Base-by-base conservation (phyloP, 2,113 vertebrate species). In the Aphyosemion australe region DNA sequence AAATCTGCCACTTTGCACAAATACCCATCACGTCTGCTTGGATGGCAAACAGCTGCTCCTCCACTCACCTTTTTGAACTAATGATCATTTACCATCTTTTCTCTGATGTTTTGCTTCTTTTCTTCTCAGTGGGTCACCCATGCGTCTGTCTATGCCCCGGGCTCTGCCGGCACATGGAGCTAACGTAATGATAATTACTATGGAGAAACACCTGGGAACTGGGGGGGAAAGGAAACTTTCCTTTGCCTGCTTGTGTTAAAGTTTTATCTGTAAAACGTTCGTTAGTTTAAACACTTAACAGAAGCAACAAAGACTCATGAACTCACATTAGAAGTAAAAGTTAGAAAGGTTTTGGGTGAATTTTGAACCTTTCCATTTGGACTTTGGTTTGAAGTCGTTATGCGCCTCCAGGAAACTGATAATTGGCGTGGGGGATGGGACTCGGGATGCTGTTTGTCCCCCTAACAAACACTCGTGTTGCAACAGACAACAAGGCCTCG, bases 201-300 rank as follows among this genome's bases (percentile, higher is more conserved):
- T 67, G 59, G 66, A 82, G 71, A 71, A 84, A 78, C 78, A 84
- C 78, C 79, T 82, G 83, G 73, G 34, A 39, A 55, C 68, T 70
- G 62, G 26, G 71, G 68, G 69, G 47, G 56, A 50, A 69, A 52
- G 71, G 14, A 45, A 15, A 16, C 14, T 16, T 45, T 42, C 11
- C 34, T 37, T 10, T 37, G 34, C 34, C 34, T 37, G 41, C 41
- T 42, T 42, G 41, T 42, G 41, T 12, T 13, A 11, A 42, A 11
- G 41, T 12, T 42, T 42, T 11, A 1, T 42, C 9, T 12, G 11
- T 9, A 13, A 42, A 12, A 42, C 41, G 12, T 13, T 42, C 39
- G 11, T 4, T 12, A 12, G 41, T 42, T 42, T 42, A 42, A 12
- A 42, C 12, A 13, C 12, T 42, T 42, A 12, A 12, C 4, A 4